These are phyloP conservation scores for Sycophila sp. DNA, from an alignment of 1,140 invertebrate species.

Conservation along the genomic window DNA sequence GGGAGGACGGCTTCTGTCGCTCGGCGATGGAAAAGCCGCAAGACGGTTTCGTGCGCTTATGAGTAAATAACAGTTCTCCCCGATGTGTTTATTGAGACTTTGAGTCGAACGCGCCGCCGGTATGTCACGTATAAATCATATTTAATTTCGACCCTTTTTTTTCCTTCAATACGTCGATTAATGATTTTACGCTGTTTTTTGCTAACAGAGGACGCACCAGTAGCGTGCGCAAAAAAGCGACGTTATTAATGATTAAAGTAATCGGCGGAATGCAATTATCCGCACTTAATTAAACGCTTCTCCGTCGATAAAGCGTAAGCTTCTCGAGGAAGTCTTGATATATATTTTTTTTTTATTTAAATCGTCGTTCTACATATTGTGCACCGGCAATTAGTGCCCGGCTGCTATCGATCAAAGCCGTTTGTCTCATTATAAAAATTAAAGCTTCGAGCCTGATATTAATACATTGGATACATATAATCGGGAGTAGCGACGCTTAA, in stretches of 20 bases:
- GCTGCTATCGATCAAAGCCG: no score
- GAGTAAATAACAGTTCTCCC: not conserved
- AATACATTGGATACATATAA: no score
- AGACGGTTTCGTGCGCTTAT: slow-evolving; percentile 6
- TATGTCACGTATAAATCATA: not conserved
- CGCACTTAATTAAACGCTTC: not conserved
- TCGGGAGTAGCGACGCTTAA: no score
- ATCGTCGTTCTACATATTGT: no score
- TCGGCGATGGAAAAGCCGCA: no score
- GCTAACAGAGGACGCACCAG: not conserved
- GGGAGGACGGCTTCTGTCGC: not conserved
- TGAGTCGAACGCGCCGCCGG: not conserved
- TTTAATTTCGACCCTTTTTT: no score
- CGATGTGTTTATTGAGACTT: not conserved
- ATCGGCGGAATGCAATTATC: not conserved
- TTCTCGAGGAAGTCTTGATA: no score
- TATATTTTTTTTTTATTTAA: no score
- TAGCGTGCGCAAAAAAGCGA: not conserved
- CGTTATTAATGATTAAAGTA: slow-evolving; percentile 7
- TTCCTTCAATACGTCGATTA: no score
- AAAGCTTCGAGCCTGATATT: no score
- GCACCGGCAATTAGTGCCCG: no score
- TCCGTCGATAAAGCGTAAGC: not conserved
- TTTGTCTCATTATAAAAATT: no score
- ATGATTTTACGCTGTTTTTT: not conserved